Evolutionary conservation across 2,797 vertebrate species (phyloP).

Genomic region (Chelon auratus): DNA sequence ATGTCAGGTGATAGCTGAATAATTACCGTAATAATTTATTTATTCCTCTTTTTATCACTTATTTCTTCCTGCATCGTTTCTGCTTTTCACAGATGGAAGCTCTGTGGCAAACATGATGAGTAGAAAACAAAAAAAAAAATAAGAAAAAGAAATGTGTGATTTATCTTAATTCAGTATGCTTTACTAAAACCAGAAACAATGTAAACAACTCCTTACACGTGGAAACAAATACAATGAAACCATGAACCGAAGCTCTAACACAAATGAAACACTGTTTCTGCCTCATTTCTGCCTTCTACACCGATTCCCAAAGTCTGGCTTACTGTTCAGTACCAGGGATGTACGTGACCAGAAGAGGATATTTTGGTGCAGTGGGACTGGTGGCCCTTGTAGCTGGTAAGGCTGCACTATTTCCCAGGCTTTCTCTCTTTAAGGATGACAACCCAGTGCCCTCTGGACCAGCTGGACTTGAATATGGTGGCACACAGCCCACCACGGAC

Average conservation of each 20-base stretch:
- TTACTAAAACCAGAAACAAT: slow-evolving; percentile 5
- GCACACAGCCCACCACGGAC: slow-evolving; percentile 26
- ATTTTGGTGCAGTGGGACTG: slow-evolving; percentile 69
- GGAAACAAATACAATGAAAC: background rate
- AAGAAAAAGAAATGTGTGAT: slow-evolving; percentile 1
- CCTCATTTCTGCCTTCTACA: slow-evolving; percentile 27
- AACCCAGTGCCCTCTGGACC: slow-evolving; percentile 42
- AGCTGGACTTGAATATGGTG: slow-evolving; percentile 36
- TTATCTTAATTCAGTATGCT: slow-evolving; percentile 14
- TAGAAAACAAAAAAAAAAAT: slow-evolving; percentile 13
- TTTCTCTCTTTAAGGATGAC: slow-evolving; percentile 36
- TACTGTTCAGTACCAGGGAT: slow-evolving; percentile 49
- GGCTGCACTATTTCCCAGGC: slow-evolving; percentile 47
- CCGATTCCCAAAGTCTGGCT: slow-evolving; percentile 42
- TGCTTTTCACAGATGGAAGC: slow-evolving; percentile 24
- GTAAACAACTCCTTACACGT: slow-evolving; percentile 13
- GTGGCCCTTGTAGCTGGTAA: slow-evolving; percentile 36
- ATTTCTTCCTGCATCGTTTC: slow-evolving; percentile 7
- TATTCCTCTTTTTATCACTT: slow-evolving; percentile 16
- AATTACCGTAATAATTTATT: slow-evolving; percentile 47
- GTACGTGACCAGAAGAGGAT: slow-evolving; percentile 68
- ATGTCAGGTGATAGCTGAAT: slow-evolving; percentile 51
- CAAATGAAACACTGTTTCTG: slow-evolving; percentile 20
- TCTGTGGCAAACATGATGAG: slow-evolving; percentile 5
- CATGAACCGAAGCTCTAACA: background rate